These are phyloP conservation scores for Pelvicachromis taeniatus DNA, from an alignment of 2,113 vertebrate species.

Conservation along the genomic window DNA sequence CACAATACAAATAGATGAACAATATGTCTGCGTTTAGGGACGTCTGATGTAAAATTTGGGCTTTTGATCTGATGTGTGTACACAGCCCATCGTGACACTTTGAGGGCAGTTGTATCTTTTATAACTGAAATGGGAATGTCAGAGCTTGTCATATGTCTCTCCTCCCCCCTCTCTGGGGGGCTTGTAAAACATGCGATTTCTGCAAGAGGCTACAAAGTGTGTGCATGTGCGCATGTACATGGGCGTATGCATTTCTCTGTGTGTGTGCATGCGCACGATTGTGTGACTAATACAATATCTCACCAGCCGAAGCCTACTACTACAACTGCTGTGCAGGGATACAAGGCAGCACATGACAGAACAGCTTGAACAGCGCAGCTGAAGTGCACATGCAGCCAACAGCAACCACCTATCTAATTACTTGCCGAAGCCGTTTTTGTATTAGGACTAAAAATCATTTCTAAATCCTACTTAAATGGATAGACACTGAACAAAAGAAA, in stretches of 20 bases:
- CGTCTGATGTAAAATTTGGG: conserved; percentile 36
- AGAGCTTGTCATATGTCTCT: conserved; percentile 52
- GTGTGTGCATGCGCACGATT: background rate
- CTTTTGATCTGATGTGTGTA: conserved; percentile 34
- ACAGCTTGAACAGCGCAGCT: conserved; percentile 48
- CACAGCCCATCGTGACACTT: conserved; percentile 50
- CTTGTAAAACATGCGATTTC: conserved; percentile 65
- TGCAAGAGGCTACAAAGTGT: conserved; percentile 1
- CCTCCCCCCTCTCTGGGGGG: conserved; percentile 39
- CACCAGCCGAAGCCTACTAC: conserved; percentile 41
- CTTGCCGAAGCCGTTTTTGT: background rate
- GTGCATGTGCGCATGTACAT: background rate
- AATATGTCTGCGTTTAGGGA: conserved; percentile 9
- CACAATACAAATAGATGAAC: background rate
- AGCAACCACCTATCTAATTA: conserved; percentile 8
- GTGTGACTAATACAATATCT: conserved; percentile 20
- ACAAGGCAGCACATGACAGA: conserved; percentile 46
- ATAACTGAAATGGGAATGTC: conserved; percentile 59
- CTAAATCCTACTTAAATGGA: background rate
- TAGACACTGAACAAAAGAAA: background rate
- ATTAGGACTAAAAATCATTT: background rate
- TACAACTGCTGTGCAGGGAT: conserved; percentile 46
- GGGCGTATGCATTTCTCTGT: background rate
- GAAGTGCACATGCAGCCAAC: conserved; percentile 26
- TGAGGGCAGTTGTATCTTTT: conserved; percentile 57